Evolutionary conservation across 2,888 invertebrate species (phyloP).

Genomic region (Pterobdella sp.): DNA sequence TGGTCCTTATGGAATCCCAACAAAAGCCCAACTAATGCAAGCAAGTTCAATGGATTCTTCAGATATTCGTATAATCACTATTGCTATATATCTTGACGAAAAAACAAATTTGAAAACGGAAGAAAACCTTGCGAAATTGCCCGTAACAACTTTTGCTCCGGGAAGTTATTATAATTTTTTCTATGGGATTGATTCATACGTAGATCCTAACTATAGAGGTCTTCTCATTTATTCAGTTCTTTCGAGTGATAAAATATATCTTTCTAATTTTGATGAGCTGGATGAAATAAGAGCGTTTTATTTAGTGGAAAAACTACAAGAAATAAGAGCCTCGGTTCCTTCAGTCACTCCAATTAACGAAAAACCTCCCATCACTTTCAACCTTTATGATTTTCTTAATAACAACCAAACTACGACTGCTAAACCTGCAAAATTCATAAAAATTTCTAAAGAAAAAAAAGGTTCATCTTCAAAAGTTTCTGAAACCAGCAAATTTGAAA

Average conservation of each 20-base stretch:
- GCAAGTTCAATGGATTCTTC: neutral
- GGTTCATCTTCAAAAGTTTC: neutral
- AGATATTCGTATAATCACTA: slow-evolving; percentile 14
- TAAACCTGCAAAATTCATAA: neutral
- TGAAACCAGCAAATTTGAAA: neutral
- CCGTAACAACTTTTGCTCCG: neutral
- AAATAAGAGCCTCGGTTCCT: slow-evolving; percentile 12
- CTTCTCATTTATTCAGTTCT: slow-evolving; percentile 14
- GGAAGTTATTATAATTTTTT: slow-evolving; percentile 19
- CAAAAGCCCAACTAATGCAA: slow-evolving; percentile 7
- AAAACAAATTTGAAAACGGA: neutral
- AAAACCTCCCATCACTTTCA: slow-evolving; percentile 23
- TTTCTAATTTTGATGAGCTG: slow-evolving; percentile 9
- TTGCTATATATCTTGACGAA: slow-evolving; percentile 11
- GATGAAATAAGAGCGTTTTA: neutral
- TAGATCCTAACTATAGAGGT: slow-evolving; percentile 8
- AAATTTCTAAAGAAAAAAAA: neutral
- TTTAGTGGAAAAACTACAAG: slow-evolving; percentile 15
- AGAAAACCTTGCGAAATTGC: neutral
- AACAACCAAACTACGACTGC: neutral
- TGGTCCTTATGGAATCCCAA: slow-evolving; percentile 35
- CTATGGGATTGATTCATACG: slow-evolving; percentile 8
- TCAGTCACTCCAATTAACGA: slow-evolving; percentile 10
- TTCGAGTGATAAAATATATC: neutral
- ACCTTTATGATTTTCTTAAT: slow-evolving; percentile 22